These are phyloP conservation scores for Macrotis lagotis DNA, from an alignment of 2,113 vertebrate genomes.

Conservation along the genomic window DNA sequence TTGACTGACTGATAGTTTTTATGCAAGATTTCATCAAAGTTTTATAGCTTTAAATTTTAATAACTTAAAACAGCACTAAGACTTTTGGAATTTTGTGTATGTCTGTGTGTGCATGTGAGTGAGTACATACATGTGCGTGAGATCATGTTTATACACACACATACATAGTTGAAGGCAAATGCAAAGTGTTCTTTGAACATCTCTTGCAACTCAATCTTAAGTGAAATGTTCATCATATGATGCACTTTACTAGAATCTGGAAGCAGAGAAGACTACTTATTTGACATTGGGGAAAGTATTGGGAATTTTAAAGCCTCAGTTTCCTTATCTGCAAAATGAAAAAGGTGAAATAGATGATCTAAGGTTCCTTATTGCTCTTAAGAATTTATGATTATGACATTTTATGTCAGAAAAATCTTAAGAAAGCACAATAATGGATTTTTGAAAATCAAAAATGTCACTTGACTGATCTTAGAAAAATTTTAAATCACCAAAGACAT, in stretches of 20 bases:
- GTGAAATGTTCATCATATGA: not conserved
- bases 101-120: not conserved
- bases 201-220: not conserved
- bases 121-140: too few relatives aligned
- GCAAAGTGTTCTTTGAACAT: not conserved
- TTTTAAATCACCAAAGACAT: not conserved
- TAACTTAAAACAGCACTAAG: not conserved
- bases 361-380: not conserved
- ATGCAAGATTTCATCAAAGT: not conserved
- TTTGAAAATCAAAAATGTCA: not conserved
- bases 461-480: not conserved
- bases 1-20: not conserved
- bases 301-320: not conserved
- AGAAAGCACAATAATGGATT: not conserved
- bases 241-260: not conserved
- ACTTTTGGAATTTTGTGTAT: not conserved
- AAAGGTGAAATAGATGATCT: not conserved
- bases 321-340: not conserved
- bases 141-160: too few relatives aligned
- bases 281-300: not conserved
- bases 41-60: not conserved
- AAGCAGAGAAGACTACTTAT: not conserved
- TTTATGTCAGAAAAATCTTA: not conserved
- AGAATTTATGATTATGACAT: not conserved
- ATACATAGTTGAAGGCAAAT: not conserved